Evolutionary conservation across 2,888 invertebrate genomes (phyloP), one percentile per base, ranked within the genome.

Genomic region (Amphipoea oculea): DNA sequence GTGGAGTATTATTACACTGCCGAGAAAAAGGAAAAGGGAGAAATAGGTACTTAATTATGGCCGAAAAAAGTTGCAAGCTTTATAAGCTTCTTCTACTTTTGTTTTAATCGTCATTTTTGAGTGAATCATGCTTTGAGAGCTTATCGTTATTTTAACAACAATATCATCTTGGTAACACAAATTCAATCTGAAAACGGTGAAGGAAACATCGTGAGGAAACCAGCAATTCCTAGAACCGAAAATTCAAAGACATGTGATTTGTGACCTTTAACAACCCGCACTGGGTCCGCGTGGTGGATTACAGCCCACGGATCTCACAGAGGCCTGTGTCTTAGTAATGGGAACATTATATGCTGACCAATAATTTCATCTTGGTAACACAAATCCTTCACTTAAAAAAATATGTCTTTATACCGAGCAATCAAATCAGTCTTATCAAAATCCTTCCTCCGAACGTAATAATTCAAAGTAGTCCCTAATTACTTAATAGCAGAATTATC

Each of bases 381-480:
- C 62, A 29, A 29, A 62, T 29, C 14, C 62, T 23, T 0, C 20
- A 20, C 4, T 5, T 54, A 54, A 29, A n/a, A n/a, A 29, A 12
- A 62, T 29, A n/a, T 11, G 0, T 48, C 29, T 51, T 20, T 1
- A 42, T 12, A n/a, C 14, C 7, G 7, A 29, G 36, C 20, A 42
- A 14, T 4, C 4, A 29, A 57, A 69, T 23, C 45, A 83, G 5
- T 69, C 36, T 17, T 68, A 85, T 48, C 73, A 60, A 73, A 73
- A 69, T 68, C 12, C 11, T 54, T 73, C 54, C n/a, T n/a, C 0
- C 51, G 65, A 51, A 70, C 29, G 65, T 54, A 40, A n/a, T 85
- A 40, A 85, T 48, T 67, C n/a, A 63, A 45, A 36, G 9, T 65
- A 54, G 45, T 67, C 40, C 57, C 42, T 48, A 74, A 83, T 84